These are phyloP conservation scores for Monomorium pharaonis DNA, from an alignment of 1,140 invertebrate species.

Conservation along the genomic window DNA sequence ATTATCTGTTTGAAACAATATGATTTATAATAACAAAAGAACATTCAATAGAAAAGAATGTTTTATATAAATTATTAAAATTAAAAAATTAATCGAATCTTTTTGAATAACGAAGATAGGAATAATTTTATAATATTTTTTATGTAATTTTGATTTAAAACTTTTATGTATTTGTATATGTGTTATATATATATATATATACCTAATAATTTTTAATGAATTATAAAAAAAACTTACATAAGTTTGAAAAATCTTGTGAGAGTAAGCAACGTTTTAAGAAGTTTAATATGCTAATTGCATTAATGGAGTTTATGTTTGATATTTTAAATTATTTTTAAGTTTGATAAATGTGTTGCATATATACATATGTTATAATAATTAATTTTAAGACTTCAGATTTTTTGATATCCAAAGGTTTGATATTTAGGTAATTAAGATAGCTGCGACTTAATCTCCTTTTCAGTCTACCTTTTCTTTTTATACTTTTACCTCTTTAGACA, in stretches of 20 bases:
- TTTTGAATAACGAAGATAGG: background rate
- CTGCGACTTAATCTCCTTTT: constrained; percentile 11
- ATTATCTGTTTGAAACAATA: background rate
- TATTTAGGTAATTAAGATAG: constrained; percentile 5
- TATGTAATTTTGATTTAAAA: too few species aligned
- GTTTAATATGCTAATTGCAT: background rate
- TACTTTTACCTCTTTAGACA: constrained; percentile 26
- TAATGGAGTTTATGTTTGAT: background rate
- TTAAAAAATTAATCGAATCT: background rate
- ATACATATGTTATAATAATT: background rate
- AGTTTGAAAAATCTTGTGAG: background rate
- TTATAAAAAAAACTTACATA: too few species aligned
- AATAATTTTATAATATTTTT: background rate
- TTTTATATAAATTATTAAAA: background rate
- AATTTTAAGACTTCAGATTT: background rate
- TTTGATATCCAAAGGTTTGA: background rate
- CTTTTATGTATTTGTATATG: too few species aligned
- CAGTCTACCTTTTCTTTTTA: background rate
- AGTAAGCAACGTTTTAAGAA: background rate
- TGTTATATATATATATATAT: too few species aligned
- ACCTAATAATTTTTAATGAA: too few species aligned
- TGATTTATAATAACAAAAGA: background rate
- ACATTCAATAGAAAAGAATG: background rate
- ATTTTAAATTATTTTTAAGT: background rate
- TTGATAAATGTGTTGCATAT: background rate